Base-by-base conservation (phyloP, 2,888 invertebrate species). In the Lordiphosa andalusiaca region DNA sequence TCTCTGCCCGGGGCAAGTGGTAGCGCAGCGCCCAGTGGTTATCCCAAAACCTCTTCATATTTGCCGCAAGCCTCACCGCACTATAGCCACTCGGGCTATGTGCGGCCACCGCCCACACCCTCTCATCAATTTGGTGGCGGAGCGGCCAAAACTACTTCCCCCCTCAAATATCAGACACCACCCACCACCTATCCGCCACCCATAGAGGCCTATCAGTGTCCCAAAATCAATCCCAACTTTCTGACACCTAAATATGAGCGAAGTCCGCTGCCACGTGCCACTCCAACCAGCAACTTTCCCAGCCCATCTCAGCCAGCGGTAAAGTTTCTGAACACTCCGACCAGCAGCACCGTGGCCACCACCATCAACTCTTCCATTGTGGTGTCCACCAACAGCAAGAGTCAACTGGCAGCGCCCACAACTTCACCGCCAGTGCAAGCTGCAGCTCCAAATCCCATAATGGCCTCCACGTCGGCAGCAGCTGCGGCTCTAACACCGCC, bases 201-300 rank as follows among this genome's bases (percentile, higher is more conserved):
- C 21, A 86, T 89, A 23, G 89, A 89, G 69, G 87, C 88, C 46
- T 89, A 88, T 76, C 89, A 89, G 16, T 89, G 89, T 52, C 89
- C 89, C 41, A 89, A 89, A 71, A 88, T 89, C 2, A 89, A 89
- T 72, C 89, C 89, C 2, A 89, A 88, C 53, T 89, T 89, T 76
- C 65, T 89, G 12, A 89, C 89, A 19, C 89, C 89, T 7, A 89
- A 89, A 71, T 89, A 88, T 52, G 89, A 89, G 47, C 30, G 63
- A 1, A 51, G 63, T n/a, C 66, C 63, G 3, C 13, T 63, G 66
- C 63, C 63, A 7, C 44, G 66, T 2, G 25, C 48, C 6, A 44
- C 56, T 2, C 48, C 62, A 12, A 10, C 38, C 1, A 81, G 78
- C 16, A 66, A 19, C 41, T 85, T 87, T 57, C 82, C 86, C 33